These are phyloP conservation scores for Anodontia alba DNA, from an alignment of 2,888 invertebrate genomes.

Conservation along the genomic window DNA sequence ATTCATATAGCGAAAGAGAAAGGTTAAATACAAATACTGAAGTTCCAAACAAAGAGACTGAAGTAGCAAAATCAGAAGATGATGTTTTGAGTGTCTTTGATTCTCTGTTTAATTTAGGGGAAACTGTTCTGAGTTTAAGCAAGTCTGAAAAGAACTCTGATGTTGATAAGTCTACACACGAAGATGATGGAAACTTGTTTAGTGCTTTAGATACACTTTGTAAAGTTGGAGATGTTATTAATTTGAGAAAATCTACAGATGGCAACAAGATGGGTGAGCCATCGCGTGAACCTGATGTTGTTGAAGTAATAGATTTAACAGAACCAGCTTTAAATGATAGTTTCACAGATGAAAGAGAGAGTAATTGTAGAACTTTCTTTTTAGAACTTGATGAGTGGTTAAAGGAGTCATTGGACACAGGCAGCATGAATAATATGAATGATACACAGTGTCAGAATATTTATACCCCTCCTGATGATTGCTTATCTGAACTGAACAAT, in stretches of 20 bases:
- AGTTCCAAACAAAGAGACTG: background rate
- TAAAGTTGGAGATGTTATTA: constrained; percentile 1
- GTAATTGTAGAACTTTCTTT: background rate
- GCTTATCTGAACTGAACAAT: background rate
- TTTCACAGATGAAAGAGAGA: background rate
- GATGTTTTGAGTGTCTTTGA: constrained; percentile 9
- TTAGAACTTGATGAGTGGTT: background rate
- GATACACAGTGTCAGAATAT: background rate
- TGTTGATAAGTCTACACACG: background rate
- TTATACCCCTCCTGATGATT: background rate
- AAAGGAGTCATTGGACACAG: background rate
- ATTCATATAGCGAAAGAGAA: background rate
- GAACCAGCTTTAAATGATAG: background rate
- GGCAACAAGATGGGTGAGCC: background rate
- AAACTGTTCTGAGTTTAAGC: background rate
- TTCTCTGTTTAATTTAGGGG: constrained; percentile 3
- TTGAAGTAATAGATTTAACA: background rate
- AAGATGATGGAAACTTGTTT: background rate
- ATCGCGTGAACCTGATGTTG: background rate
- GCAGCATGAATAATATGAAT: too few species aligned
- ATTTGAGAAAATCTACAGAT: background rate
- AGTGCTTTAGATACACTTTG: background rate
- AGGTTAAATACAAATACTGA: background rate
- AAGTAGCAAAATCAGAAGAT: background rate
- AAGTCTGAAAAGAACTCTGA: background rate